Percentiles rank a stretch among this genome's conserved stretches.
These are phyloP conservation scores for Connochaetes taurinus DNA, from an alignment of 2,113 vertebrate species.

Conservation along the genomic window DNA sequence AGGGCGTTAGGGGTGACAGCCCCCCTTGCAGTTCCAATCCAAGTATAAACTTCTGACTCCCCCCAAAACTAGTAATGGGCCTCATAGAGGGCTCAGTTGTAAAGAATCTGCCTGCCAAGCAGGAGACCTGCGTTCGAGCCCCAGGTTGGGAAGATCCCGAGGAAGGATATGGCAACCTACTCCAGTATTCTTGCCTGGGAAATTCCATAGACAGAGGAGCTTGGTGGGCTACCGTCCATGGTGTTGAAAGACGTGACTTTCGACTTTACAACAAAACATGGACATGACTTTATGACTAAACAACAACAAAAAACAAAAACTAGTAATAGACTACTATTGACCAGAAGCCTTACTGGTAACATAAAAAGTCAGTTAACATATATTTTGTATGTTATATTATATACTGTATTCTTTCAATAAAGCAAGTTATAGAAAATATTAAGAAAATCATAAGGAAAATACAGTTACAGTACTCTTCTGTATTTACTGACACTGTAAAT, in stretches of 20 bases:
- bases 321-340: not conserved
- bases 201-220: not conserved
- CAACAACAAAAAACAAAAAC: not conserved
- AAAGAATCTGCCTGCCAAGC: not conserved
- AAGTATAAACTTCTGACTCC: not conserved
- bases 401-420: not conserved
- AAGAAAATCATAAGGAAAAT: not conserved
- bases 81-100: not conserved
- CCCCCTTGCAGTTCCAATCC: not conserved
- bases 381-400: not conserved
- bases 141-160: not conserved
- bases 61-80: not conserved
- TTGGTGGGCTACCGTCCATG: not conserved
- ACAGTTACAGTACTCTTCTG: not conserved
- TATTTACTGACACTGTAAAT: not conserved
- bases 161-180: not conserved
- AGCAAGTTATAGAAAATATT: not conserved
- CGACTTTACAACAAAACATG: not conserved
- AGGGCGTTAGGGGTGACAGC: not conserved
- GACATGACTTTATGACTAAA: not conserved
- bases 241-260: not conserved
- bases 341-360: not conserved
- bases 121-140: rapidly evolving
- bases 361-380: not conserved
- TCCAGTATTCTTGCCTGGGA: not conserved